These are phyloP conservation scores for Hippopotamyrus pictus DNA, from an alignment of 2,797 vertebrate species.

Conservation along the genomic window DNA sequence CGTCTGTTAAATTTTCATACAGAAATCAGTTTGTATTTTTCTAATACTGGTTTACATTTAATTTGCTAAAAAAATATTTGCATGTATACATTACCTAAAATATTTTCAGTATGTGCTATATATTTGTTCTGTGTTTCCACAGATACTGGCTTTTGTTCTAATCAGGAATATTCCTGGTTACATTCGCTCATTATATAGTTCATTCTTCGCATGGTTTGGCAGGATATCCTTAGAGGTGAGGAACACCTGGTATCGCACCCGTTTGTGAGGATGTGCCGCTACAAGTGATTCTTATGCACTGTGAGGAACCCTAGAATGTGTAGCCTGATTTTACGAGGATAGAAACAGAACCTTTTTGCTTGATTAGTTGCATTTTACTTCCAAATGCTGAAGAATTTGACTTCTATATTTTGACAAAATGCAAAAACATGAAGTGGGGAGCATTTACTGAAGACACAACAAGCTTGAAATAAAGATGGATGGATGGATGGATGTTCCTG, in stretches of 20 bases:
- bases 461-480: not conserved
- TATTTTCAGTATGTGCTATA: not conserved
- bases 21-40: not conserved
- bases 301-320: not conserved
- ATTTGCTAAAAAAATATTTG: not conserved
- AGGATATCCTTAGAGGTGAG: conserved; percentile 95
- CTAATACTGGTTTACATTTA: not conserved
- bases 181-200: conserved; percentile 88
- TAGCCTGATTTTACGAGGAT: not conserved
- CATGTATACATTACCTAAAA: not conserved
- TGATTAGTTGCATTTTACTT: not conserved
- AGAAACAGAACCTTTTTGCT: not conserved
- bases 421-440: not conserved
- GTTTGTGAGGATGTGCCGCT: not conserved
- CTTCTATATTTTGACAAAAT: not conserved
- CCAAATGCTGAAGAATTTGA: not conserved
- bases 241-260: not conserved
- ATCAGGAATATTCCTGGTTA: conserved; percentile 98
- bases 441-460: not conserved
- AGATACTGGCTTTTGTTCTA: conserved; percentile 94
- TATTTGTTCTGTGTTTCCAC: conserved; percentile 13
- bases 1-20: not conserved
- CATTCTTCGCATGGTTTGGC: conserved; percentile 98
- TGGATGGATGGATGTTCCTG: not conserved
- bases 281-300: not conserved